phyloP scores from a whole-genome alignment of 2,113 vertebrate species.

The Condylura cristata region DNA sequence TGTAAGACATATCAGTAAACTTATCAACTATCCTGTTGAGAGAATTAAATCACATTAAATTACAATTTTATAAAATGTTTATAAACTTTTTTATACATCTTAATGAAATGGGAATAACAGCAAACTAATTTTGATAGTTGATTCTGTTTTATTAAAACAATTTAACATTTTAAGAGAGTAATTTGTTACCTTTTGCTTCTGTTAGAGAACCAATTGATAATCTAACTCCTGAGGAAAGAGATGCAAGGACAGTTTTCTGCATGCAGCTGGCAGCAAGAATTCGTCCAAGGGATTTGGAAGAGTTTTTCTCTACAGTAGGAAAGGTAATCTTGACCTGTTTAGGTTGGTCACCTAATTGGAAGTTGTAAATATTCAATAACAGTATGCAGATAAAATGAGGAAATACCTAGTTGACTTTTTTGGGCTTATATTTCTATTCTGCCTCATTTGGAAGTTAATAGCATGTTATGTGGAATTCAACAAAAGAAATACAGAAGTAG shows the following conservation, averaged over 20 bases:
- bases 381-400: neutral
- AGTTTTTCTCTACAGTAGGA: constrained; percentile 98
- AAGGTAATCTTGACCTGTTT: constrained; percentile 86
- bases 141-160: neutral
- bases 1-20: neutral
- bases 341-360: neutral
- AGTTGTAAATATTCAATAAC: neutral
- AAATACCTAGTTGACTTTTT: neutral
- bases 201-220: constrained; percentile 94
- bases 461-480: neutral
- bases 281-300: constrained; percentile 96
- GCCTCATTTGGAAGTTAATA: neutral
- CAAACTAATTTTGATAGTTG: neutral
- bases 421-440: neutral
- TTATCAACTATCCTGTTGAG: neutral
- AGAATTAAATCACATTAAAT: neutral
- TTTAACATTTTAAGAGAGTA: neutral
- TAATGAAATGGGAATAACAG: neutral
- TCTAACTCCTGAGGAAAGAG: constrained; percentile 96
- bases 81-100: neutral
- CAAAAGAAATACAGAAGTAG: neutral
- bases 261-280: constrained; percentile 99
- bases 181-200: neutral
- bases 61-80: no score
- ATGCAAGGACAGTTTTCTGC: constrained; percentile 97